Evolutionary conservation across 2,797 vertebrate species (phyloP).

Genomic region (Gallirallus australis): DNA sequence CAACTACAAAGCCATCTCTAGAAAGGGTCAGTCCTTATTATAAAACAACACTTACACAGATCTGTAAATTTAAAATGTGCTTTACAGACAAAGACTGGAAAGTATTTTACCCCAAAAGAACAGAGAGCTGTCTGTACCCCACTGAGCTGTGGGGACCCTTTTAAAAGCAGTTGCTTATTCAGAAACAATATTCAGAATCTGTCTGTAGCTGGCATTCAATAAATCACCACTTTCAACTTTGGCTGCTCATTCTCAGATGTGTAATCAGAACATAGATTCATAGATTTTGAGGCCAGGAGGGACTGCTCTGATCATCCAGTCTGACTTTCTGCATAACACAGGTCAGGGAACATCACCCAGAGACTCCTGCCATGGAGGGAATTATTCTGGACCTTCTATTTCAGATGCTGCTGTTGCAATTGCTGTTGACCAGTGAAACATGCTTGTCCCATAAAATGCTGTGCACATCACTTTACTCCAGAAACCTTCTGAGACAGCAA

Average conservation of each 20-base stretch:
- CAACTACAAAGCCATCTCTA: not conserved
- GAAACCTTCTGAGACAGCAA: not conserved
- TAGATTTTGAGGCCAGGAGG: slow-evolving; percentile 51
- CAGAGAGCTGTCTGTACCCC: slow-evolving; percentile 22
- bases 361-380: not conserved
- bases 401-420: not conserved
- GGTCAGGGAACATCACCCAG: slow-evolving; percentile 57
- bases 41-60: not conserved
- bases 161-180: slow-evolving; percentile 28
- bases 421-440: slow-evolving; percentile 15
- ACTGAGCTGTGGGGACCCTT: slow-evolving; percentile 7
- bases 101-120: not conserved
- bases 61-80: slow-evolving; percentile 16
- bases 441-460: not conserved
- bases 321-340: slow-evolving; percentile 33
- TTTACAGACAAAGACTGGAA: not conserved
- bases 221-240: slow-evolving; percentile 55
- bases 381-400: not conserved
- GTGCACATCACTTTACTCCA: slow-evolving; percentile 17
- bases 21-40: slow-evolving; percentile 34
- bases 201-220: slow-evolving; percentile 49
- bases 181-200: slow-evolving; percentile 29
- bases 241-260: slow-evolving; percentile 36
- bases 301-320: slow-evolving; percentile 38
- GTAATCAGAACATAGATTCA: slow-evolving; percentile 60